These are phyloP conservation scores for Pristionchus maxplancki DNA, from an alignment of 2,888 invertebrate genomes.

Conservation along the genomic window DNA sequence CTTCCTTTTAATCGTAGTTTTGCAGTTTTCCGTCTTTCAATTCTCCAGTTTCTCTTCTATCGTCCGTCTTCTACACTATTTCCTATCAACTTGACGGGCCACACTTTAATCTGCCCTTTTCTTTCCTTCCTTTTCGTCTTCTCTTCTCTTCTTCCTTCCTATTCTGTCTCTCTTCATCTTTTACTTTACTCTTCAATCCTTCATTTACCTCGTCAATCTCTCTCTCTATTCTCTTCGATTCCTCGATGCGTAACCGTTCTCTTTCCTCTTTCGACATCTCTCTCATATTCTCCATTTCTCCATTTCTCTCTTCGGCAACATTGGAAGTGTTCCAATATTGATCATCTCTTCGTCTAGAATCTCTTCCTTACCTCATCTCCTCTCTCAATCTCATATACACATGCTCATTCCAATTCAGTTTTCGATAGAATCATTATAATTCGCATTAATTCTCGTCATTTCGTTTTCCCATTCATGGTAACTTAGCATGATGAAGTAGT, in stretches of 20 bases:
- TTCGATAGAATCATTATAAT: neutral
- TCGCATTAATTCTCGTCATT: neutral
- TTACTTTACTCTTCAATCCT: neutral
- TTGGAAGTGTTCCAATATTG: slow-evolving; percentile 18
- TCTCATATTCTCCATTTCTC: slow-evolving; percentile 15
- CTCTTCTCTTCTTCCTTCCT: neutral
- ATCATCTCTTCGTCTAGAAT: slow-evolving; percentile 16
- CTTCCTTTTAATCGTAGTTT: slow-evolving; percentile 49
- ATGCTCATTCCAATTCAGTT: neutral
- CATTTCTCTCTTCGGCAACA: slow-evolving; percentile 20
- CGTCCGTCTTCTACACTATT: slow-evolving; percentile 22
- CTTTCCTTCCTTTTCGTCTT: neutral
- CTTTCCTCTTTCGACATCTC: slow-evolving; percentile 45
- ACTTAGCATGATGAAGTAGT: too few species aligned
- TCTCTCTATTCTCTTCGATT: slow-evolving; percentile 17
- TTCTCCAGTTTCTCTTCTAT: neutral
- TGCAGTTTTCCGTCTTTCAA: neutral
- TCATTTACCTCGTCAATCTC: slow-evolving; percentile 2
- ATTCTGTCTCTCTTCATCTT: slow-evolving; percentile 4
- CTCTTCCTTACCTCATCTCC: neutral
- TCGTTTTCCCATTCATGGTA: neutral
- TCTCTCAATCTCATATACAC: neutral
- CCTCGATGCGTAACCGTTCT: slow-evolving; percentile 44
- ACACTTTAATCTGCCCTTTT: slow-evolving; percentile 1
- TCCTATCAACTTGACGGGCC: slow-evolving; percentile 21